These are phyloP conservation scores for Tapirus terrestris DNA, from an alignment of 2,113 vertebrate species.

Conservation along the genomic window DNA sequence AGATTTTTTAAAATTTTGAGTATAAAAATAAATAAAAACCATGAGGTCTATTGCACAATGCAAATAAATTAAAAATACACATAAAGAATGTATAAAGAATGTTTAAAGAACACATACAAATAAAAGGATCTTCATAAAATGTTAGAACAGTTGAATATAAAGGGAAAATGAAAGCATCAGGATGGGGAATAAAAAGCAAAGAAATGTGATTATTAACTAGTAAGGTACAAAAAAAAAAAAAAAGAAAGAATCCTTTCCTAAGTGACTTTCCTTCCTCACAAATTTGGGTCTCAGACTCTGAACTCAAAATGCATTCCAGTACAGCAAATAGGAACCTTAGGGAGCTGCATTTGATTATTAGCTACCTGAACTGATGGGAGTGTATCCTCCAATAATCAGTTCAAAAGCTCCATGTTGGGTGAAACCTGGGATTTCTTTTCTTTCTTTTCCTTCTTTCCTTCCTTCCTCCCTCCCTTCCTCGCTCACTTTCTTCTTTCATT, in stretches of 20 bases:
- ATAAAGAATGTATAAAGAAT: background rate
- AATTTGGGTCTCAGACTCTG: background rate
- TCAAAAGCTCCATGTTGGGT: background rate
- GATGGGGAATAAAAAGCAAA: background rate
- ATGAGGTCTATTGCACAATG: background rate
- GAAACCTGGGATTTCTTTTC: background rate
- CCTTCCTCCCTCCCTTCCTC: too few species aligned
- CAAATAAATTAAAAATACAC: background rate
- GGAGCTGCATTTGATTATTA: background rate
- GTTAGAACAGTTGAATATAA: background rate
- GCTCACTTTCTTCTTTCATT: background rate
- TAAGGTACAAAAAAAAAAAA: background rate
- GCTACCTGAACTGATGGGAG: background rate
- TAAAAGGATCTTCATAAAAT: background rate
- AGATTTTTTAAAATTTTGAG: background rate
- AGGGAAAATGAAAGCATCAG: background rate
- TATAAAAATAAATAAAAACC: background rate
- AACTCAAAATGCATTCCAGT: background rate
- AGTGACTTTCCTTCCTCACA: background rate
- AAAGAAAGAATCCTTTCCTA: background rate
- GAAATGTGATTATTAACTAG: background rate
- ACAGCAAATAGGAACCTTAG: background rate
- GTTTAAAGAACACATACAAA: background rate
- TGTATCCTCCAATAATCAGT: background rate
- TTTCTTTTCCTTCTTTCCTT: background rate